phyloP scores from a whole-genome alignment of 2,113 vertebrate genomes.

The Hyaena hyaena region DNA sequence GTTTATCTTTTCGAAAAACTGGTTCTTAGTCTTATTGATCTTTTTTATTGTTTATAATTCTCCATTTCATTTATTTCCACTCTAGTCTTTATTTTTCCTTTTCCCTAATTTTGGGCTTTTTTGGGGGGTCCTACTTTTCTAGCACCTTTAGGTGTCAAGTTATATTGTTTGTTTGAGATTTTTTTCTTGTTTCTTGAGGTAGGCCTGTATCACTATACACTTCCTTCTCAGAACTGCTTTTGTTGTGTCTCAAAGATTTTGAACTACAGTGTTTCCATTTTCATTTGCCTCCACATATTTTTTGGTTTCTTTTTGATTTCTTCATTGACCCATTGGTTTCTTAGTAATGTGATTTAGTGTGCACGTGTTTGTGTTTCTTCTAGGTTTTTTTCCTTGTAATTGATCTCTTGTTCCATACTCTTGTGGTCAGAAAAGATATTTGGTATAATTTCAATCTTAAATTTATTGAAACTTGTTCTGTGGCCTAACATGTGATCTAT shows the following conservation, averaged over 20 bases:
- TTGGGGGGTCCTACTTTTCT: not conserved
- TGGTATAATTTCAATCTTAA: not conserved
- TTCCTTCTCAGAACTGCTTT: not conserved
- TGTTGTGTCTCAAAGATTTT: not conserved
- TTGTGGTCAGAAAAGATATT: not conserved
- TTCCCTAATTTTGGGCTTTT: not conserved
- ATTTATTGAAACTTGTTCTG: not conserved
- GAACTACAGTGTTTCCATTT: not conserved
- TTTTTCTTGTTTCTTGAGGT: not conserved
- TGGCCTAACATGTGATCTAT: not conserved
- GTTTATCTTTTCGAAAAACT: not conserved
- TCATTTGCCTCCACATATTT: not conserved
- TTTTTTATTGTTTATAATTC: not conserved
- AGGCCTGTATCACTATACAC: not conserved
- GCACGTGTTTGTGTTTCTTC: not conserved
- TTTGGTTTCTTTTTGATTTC: not conserved
- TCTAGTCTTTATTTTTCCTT: not conserved
- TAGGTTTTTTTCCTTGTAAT: not conserved
- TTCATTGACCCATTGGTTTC: not conserved
- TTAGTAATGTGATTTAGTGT: not conserved
- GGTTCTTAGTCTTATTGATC: not conserved
- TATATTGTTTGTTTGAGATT: not conserved
- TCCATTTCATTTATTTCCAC: not conserved
- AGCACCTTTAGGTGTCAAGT: not conserved
- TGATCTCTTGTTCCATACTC: not conserved